These are phyloP conservation scores for Synergus japonicus DNA, from an alignment of 2,888 invertebrate species.

Conservation along the genomic window DNA sequence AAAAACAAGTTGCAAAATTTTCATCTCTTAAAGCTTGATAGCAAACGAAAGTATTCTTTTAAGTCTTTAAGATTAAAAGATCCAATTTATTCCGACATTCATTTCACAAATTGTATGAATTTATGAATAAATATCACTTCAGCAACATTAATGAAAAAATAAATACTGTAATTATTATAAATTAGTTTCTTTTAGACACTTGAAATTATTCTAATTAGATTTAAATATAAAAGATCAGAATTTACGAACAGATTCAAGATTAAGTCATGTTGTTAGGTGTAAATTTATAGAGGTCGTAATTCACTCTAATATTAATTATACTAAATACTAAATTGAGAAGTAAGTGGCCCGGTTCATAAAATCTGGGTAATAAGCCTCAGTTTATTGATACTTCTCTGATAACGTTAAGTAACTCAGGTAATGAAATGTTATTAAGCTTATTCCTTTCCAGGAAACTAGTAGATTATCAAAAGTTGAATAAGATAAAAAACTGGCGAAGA, in stretches of 20 bases:
- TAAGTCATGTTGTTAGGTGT: background rate
- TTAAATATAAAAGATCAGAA: background rate
- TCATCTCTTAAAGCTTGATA: conserved; percentile 6
- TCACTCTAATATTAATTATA: background rate
- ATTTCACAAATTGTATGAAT: background rate
- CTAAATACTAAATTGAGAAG: background rate
- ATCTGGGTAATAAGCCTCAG: background rate
- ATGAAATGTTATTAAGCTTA: background rate
- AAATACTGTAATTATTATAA: background rate
- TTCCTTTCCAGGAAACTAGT: background rate
- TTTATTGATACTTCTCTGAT: conserved; percentile 8
- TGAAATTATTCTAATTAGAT: background rate
- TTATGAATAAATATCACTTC: background rate
- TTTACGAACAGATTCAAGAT: background rate
- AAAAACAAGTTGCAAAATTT: conserved; percentile 14
- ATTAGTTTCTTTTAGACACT: background rate
- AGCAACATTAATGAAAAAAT: background rate
- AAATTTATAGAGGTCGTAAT: background rate
- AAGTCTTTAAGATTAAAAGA: background rate
- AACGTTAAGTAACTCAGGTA: conserved; percentile 16
- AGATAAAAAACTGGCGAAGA: too few relatives aligned
- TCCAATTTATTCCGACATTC: background rate
- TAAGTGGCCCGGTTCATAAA: conserved; percentile 28
- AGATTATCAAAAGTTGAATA: background rate
- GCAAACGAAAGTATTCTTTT: background rate